Conservation (phyloP, 1,140 invertebrate species). For the Lysiphlebus fabarum region DNA sequence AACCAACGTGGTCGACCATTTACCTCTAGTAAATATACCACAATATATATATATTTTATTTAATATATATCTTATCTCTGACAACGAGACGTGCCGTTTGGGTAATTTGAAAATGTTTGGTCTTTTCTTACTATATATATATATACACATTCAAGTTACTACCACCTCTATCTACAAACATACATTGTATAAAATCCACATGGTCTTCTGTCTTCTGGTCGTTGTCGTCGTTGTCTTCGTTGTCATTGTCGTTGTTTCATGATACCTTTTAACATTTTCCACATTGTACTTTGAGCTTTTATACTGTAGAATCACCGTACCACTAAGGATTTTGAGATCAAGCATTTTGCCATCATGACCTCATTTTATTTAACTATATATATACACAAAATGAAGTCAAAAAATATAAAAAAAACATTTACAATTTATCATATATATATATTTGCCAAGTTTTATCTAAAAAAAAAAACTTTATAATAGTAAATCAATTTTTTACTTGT, state of each 20-base stretch:
- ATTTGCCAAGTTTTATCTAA: too few species aligned
- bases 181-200: too few species aligned
- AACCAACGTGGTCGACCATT: conserved; percentile 12
- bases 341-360: conserved; percentile 7
- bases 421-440: too few species aligned
- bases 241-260: too few species aligned
- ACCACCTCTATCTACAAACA: too few species aligned
- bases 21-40: too few species aligned
- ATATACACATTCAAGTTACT: not conserved
- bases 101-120: conserved; percentile 23
- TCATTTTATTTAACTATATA: conserved; percentile 13
- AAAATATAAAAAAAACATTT: too few species aligned
- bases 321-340: conserved; percentile 23
- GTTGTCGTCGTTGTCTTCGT: not conserved
- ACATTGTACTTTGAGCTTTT: conserved; percentile 1
- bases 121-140: not conserved
- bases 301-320: not conserved
- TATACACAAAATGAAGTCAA: too few species aligned
- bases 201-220: not conserved
- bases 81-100: conserved; percentile 8
- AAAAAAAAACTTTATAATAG: too few species aligned
- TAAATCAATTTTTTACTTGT: too few species aligned
- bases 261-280: not conserved
- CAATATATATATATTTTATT: too few species aligned
- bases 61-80: too few species aligned